Evolutionary conservation across 2,113 vertebrate genomes (phyloP).

Genomic region (Caranx ignobilis): DNA sequence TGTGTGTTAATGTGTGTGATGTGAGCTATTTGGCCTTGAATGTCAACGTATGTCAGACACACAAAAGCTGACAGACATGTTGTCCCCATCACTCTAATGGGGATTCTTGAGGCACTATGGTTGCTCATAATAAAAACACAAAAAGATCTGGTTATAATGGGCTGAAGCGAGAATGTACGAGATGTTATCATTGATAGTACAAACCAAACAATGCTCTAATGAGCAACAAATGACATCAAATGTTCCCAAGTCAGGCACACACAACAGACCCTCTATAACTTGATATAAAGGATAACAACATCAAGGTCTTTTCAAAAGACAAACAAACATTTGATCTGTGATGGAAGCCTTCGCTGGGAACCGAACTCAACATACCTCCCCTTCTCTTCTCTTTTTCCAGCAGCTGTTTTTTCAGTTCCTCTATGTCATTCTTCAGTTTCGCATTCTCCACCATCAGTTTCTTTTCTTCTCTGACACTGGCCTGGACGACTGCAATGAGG

Average conservation of each 20-base stretch:
- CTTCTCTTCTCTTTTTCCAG: conserved; percentile 92
- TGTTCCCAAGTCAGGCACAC: conserved; percentile 14
- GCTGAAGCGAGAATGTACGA: conserved; percentile 41
- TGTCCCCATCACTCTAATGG: conserved; percentile 35
- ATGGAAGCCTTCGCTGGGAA: conserved; percentile 27
- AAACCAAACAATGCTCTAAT: conserved; percentile 61
- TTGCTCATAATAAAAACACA: conserved; percentile 35
- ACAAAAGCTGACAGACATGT: conserved; percentile 43
- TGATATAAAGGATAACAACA: conserved; percentile 46
- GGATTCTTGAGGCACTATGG: conserved; percentile 10
- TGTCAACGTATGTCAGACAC: conserved; percentile 34
- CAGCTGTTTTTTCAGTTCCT: conserved; percentile 91
- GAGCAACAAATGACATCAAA: conserved; percentile 59
- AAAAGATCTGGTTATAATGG: conserved; percentile 38
- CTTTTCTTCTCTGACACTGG: conserved; percentile 94
- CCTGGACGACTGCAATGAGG: conserved; percentile 87
- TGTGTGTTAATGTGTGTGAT: conserved; percentile 52
- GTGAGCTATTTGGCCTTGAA: conserved; percentile 39
- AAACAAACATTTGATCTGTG: conserved; percentile 43
- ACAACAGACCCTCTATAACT: not conserved
- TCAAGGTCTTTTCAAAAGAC: conserved; percentile 52
- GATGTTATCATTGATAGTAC: conserved; percentile 52
- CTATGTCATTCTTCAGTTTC: conserved; percentile 95
- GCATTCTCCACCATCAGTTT: conserved; percentile 96
- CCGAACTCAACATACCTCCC: conserved; percentile 87